phyloP scores from a whole-genome alignment of 2,888 invertebrate genomes.

The Pecten maximus region DNA sequence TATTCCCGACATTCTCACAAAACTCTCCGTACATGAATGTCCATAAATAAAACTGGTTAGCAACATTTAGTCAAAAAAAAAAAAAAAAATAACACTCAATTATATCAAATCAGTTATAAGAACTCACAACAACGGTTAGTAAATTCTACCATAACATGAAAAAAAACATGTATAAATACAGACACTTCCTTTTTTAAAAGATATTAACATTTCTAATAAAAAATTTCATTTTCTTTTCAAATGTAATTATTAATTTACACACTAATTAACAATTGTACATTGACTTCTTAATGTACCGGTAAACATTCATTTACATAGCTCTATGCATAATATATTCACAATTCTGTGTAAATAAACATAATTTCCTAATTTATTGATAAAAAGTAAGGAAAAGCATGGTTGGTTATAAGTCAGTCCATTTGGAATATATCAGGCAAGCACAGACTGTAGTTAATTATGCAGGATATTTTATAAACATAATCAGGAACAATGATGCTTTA shows the following conservation, averaged over 20 bases:
- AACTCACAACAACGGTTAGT: not conserved
- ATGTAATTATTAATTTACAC: too few relatives aligned
- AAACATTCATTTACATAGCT: too few relatives aligned
- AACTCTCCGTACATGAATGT: not conserved
- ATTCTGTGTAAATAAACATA: too few relatives aligned
- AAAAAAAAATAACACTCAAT: not conserved
- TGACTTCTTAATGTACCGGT: too few relatives aligned
- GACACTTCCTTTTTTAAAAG: not conserved
- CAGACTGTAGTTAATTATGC: not conserved
- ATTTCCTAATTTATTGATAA: too few relatives aligned
- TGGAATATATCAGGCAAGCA: not conserved
- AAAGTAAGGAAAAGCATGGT: conserved; percentile 24
- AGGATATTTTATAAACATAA: not conserved
- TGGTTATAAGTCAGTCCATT: not conserved
- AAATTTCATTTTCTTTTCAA: too few relatives aligned
- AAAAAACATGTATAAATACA: not conserved
- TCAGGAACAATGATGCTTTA: not conserved
- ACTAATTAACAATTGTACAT: too few relatives aligned
- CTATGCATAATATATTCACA: too few relatives aligned
- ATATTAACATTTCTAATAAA: not conserved
- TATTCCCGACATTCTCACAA: not conserved
- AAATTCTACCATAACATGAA: not conserved
- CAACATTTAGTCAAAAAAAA: not conserved
- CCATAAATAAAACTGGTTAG: not conserved
- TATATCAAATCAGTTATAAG: not conserved